Conservation (phyloP, 2,888 invertebrate species). For the Leptothorax acervorum region DNA sequence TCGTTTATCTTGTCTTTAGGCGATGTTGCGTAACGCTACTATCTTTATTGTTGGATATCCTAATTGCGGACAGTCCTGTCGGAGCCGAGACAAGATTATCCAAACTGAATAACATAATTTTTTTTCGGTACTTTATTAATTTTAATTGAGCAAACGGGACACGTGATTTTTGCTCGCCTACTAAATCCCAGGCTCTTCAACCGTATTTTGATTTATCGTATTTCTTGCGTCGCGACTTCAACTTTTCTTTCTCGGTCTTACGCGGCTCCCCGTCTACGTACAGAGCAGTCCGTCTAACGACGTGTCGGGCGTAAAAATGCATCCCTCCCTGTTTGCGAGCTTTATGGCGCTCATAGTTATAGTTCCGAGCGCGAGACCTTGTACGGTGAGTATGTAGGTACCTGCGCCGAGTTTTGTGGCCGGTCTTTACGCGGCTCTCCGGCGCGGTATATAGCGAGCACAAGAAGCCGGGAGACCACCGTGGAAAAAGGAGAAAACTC, state of each 20-base stretch:
- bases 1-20: neutral
- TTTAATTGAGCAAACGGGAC: neutral
- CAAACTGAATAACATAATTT: neutral
- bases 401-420: conserved; percentile 46
- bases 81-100: neutral
- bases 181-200: neutral
- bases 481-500: conserved; percentile 31
- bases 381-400: conserved; percentile 45
- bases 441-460: neutral
- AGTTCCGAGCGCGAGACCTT: conserved; percentile 46
- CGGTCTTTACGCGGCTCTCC: conserved; percentile 44
- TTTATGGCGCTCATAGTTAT: conserved; percentile 46
- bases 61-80: conserved; percentile 4
- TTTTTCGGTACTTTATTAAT: neutral
- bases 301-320: conserved; percentile 16
- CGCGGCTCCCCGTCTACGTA: neutral
- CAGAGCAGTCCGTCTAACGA: neutral
- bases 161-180: neutral
- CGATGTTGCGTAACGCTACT: neutral
- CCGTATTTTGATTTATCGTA: conserved; percentile 4
- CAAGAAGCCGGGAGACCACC: conserved; percentile 20
- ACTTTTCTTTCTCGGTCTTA: neutral
- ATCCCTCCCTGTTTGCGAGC: conserved; percentile 28
- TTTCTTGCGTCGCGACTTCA: neutral
- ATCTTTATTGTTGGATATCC: neutral